Evolutionary conservation across 2,797 vertebrate genomes (phyloP), one percentile per base, ranked within the genome.

Genomic region (Dermochelys coriacea): DNA sequence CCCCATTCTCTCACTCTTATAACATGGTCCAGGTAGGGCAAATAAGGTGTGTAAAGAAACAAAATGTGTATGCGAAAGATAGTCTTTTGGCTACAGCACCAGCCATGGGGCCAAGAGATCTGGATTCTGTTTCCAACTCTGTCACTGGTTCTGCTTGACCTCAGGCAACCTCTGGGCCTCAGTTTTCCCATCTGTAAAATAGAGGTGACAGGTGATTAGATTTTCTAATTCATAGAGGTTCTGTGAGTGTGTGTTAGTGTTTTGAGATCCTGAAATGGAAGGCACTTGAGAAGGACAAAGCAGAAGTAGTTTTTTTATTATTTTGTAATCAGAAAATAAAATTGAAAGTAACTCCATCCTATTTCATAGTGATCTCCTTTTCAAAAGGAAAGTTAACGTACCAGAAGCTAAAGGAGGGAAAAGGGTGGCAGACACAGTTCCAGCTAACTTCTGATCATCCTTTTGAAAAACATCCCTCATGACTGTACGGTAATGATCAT

Each of bases 401-500:
- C 47, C 37, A 11, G 85, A 71, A 41, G n/a, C 64, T 71, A 71
- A 71, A 23, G n/a, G 64, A 3, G n/a, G 5, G 15, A 80, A 71
- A 85, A 61, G 78, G 45, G 74, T 47, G 23, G 19, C 78, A 78
- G 80, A n/a, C 47, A 49, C 80, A 81, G 52, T 31, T 50, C 25
- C 34, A 34, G 57, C 75, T 61, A 82, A 47, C 52, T 47, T 34
- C 47, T 47, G 34, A 12, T 51, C 55, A 4, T 41, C 52, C 23
- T 29, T 77, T 88, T 19, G 68, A 29, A 41, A 14, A 61, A 75
- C 55, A 49, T 41, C 80, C 47, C 37, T 49, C 50, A 47, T 51
- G 0, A 0, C 34, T 15, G 55, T 11, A 68, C 52, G 6, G 88
- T 45, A 0, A 0, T 77, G 64, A 41, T 12, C 64, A 23, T 41